These are phyloP conservation scores for Papilio machaon DNA, from an alignment of 1,140 invertebrate species.

Conservation along the genomic window DNA sequence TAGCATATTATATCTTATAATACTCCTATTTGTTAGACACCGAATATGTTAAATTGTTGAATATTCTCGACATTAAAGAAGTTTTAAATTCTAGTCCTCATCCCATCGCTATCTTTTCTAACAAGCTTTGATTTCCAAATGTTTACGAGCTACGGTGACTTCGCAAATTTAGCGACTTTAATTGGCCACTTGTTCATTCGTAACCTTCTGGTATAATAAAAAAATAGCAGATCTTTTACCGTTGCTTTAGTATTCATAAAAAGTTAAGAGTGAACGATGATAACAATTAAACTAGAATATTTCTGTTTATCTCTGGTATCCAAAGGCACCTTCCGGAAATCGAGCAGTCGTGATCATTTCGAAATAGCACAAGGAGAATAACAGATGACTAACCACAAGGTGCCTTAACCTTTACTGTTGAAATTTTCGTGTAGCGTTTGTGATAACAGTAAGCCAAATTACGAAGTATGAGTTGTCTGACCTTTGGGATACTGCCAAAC, in stretches of 20 bases:
- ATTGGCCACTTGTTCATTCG: too few relatives aligned
- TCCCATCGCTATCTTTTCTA: too few relatives aligned
- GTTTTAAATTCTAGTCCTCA: too few relatives aligned
- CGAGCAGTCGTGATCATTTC: not conserved
- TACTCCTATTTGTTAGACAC: too few relatives aligned
- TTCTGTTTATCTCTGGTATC: not conserved
- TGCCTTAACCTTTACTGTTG: constrained; percentile 5
- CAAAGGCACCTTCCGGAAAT: not conserved
- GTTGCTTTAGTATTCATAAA: not conserved
- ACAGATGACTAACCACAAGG: constrained; percentile 21
- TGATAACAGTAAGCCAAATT: constrained; percentile 21
- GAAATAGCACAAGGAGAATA: constrained; percentile 21
- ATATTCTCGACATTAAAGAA: too few relatives aligned
- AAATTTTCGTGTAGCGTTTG: not conserved
- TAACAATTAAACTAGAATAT: not conserved
- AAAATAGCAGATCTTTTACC: not conserved
- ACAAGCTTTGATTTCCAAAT: too few relatives aligned
- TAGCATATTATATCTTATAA: too few relatives aligned
- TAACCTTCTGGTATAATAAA: too few relatives aligned
- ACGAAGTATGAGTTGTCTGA: constrained; percentile 4
- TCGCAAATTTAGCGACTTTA: too few relatives aligned
- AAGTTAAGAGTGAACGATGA: not conserved
- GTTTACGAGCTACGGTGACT: too few relatives aligned
- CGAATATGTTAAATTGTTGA: too few relatives aligned
- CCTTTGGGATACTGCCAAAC: not conserved